Evolutionary conservation across 2,113 vertebrate species (phyloP).

Genomic region (Okapia johnstoni): DNA sequence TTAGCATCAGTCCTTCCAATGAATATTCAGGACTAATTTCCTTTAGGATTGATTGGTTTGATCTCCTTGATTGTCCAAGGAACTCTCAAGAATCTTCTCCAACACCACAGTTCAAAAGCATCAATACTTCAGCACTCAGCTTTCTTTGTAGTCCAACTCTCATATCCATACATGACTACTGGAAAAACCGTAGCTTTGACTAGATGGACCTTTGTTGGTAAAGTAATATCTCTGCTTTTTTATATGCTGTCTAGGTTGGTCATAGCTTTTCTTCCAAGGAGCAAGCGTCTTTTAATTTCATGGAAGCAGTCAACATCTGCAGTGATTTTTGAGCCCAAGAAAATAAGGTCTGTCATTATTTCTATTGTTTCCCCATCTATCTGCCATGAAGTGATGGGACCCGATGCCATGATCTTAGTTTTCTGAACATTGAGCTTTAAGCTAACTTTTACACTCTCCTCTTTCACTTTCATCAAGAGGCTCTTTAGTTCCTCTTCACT

Average conservation of each 20-base stretch:
- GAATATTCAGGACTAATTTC: not conserved
- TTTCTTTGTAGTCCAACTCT: not conserved
- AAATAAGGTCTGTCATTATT: not conserved
- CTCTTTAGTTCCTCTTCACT: not conserved
- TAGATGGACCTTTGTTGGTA: not conserved
- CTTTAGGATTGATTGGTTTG: not conserved
- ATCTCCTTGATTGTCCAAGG: not conserved
- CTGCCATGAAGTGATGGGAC: not conserved
- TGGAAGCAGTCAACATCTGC: not conserved
- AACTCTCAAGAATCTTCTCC: not conserved
- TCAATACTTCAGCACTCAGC: not conserved
- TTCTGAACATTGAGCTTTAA: not conserved
- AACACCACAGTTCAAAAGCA: not conserved
- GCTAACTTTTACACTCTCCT: not conserved
- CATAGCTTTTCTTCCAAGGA: not conserved
- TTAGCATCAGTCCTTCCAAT: not conserved
- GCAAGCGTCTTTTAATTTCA: not conserved
- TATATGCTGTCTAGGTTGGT: not conserved
- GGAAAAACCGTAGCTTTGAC: not conserved
- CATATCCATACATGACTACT: not conserved
- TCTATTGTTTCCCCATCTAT: not conserved
- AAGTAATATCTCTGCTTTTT: not conserved
- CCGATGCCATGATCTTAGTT: not conserved
- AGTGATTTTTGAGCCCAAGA: not conserved
- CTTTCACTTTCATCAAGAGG: not conserved